Conservation (phyloP, 2,113 vertebrate species). For the Nanorana parkeri region DNA sequence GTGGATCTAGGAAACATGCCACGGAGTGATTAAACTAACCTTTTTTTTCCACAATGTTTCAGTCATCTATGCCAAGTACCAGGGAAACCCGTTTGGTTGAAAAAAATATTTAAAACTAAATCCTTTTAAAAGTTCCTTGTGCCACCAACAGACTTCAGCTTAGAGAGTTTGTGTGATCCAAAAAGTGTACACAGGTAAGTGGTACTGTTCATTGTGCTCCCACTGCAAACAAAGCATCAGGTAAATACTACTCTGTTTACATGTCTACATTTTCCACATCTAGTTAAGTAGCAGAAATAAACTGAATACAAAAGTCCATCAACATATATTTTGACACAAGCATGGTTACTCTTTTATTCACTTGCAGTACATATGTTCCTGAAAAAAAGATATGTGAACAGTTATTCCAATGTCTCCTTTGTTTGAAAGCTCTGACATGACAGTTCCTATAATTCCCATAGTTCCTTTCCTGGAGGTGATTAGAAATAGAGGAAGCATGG, state of each 20-base stretch:
- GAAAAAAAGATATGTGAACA: conserved; percentile 8
- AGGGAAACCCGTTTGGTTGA: conserved; percentile 31
- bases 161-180: background rate
- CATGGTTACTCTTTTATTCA: background rate
- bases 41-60: conserved; percentile 24
- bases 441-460: too few relatives aligned
- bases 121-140: background rate
- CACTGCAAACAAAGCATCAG: background rate
- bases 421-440: too few relatives aligned
- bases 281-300: conserved; percentile 2
- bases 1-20: conserved; percentile 41
- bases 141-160: conserved; percentile 23
- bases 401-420: too few relatives aligned
- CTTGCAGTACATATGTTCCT: conserved; percentile 25
- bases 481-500: too few relatives aligned
- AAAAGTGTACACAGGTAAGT: background rate
- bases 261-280: background rate
- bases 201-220: conserved; percentile 18
- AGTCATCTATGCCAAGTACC: background rate
- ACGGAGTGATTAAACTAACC: conserved; percentile 38
- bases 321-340: background rate
- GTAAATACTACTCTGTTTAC: background rate
- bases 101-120: background rate
- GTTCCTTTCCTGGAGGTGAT: too few relatives aligned
- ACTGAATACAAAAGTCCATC: conserved; percentile 1